Conservation (phyloP, 1,140 invertebrate species). For the Vanessa tameamea region DNA sequence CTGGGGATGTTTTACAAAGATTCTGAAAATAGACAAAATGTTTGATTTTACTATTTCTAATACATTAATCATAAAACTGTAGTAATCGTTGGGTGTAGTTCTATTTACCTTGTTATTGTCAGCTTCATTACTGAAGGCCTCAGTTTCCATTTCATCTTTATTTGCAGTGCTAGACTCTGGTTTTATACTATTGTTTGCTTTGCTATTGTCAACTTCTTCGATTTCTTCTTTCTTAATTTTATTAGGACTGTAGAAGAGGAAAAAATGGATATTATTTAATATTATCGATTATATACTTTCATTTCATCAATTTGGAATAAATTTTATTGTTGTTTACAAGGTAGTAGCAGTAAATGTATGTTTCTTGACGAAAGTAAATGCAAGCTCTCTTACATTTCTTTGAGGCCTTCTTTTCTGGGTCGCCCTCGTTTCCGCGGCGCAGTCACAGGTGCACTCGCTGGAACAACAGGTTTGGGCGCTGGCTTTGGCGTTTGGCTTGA, state of each 20-base stretch:
- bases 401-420: constrained; percentile 57
- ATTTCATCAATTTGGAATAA: too few species aligned
- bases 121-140: not conserved
- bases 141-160: constrained; percentile 10
- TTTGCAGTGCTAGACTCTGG: constrained; percentile 16
- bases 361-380: not conserved
- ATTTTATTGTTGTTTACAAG: too few species aligned
- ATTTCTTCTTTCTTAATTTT: constrained; percentile 68
- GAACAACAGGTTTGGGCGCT: constrained; percentile 21
- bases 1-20: constrained; percentile 13
- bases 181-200: constrained; percentile 18
- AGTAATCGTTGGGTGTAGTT: too few species aligned
- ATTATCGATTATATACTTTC: not conserved
- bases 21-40: constrained; percentile 28
- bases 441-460: constrained; percentile 24
- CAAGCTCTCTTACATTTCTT: constrained; percentile 45
- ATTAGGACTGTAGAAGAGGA: constrained; percentile 42
- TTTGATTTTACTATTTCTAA: not conserved
- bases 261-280: not conserved
- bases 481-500: constrained; percentile 37
- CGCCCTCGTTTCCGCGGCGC: constrained; percentile 62
- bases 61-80: not conserved
- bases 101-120: not conserved
- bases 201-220: constrained; percentile 33
- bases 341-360: too few species aligned